Percentiles rank a stretch among this genome's conserved stretches.
phyloP scores from a whole-genome alignment of 2,888 invertebrate genomes.

The Melanostoma mellinum region DNA sequence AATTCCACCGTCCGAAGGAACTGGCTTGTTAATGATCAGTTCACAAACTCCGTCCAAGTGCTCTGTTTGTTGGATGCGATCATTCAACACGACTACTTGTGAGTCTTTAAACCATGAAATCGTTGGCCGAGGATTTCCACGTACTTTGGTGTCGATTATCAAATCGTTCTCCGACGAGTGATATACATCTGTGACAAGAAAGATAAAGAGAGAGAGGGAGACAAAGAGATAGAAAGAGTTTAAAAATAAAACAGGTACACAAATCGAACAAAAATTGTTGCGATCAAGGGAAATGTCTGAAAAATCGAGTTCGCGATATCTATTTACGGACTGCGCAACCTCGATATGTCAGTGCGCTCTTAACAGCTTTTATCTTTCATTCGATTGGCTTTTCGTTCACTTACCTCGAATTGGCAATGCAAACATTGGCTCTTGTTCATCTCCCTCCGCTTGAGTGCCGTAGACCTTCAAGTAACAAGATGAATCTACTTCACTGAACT shows the following conservation, averaged over 20 bases:
- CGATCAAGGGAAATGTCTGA: slow-evolving; percentile 32
- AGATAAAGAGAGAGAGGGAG: slow-evolving; percentile 39
- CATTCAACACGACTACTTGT: slow-evolving; percentile 83
- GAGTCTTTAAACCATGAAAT: slow-evolving; percentile 90
- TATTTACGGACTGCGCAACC: slow-evolving; percentile 78
- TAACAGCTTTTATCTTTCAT: slow-evolving; percentile 52
- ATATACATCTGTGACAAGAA: slow-evolving; percentile 85
- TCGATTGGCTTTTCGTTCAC: slow-evolving; percentile 60
- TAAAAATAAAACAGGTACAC: slow-evolving; percentile 34
- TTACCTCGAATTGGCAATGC: slow-evolving; percentile 86
- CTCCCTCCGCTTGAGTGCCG: slow-evolving; percentile 79
- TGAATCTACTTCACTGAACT: slow-evolving; percentile 88
- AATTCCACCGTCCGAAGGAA: slow-evolving; percentile 84
- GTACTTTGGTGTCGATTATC: slow-evolving; percentile 90
- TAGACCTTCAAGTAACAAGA: slow-evolving; percentile 85
- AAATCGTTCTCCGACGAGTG: slow-evolving; percentile 89
- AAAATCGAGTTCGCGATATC: slow-evolving; percentile 67
- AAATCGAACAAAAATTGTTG: slow-evolving; percentile 73
- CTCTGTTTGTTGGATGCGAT: slow-evolving; percentile 86
- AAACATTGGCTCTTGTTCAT: slow-evolving; percentile 81
- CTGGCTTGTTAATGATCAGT: slow-evolving; percentile 87
- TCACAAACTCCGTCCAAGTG: slow-evolving; percentile 90
- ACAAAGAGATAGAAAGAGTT: slow-evolving; percentile 12
- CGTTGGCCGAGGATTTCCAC: slow-evolving; percentile 88
- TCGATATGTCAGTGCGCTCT: slow-evolving; percentile 74